Percentiles rank a stretch among this genome's conserved stretches.
Evolutionary conservation across 2,888 invertebrate species (phyloP).

Genomic region (Cheilosia soror): DNA sequence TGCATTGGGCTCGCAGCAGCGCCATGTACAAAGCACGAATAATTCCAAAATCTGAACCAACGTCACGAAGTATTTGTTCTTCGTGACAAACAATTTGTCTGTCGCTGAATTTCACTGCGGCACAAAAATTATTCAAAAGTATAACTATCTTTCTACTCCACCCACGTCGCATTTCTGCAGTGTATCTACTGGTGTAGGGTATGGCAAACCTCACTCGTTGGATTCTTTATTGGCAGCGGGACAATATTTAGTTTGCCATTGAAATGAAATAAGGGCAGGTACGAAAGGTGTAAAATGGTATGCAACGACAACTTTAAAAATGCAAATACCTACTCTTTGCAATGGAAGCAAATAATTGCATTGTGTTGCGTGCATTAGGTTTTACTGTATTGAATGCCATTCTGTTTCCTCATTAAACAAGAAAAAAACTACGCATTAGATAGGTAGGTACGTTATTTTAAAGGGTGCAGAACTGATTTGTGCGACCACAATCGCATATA

Average conservation of each 20-base stretch:
- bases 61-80: constrained; percentile 84
- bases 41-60: constrained; percentile 83
- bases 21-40: constrained; percentile 81
- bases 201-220: neutral
- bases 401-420: no score
- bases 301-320: neutral
- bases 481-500: no score
- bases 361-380: neutral
- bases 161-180: neutral
- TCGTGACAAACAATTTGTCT: constrained; percentile 84
- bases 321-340: neutral
- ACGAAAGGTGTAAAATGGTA: constrained; percentile 4
- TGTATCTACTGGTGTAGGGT: neutral
- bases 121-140: constrained; percentile 57
- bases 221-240: constrained; percentile 17
- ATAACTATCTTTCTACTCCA: constrained; percentile 38
- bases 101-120: constrained; percentile 61
- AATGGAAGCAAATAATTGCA: no score
- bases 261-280: neutral
- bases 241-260: constrained; percentile 8
- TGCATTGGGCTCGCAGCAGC: constrained; percentile 23
- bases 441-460: no score
- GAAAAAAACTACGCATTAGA: no score
- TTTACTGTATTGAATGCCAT: no score
- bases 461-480: no score